These are phyloP conservation scores for Nasonovia ribisnigri DNA, from an alignment of 2,888 invertebrate species.

Conservation along the genomic window DNA sequence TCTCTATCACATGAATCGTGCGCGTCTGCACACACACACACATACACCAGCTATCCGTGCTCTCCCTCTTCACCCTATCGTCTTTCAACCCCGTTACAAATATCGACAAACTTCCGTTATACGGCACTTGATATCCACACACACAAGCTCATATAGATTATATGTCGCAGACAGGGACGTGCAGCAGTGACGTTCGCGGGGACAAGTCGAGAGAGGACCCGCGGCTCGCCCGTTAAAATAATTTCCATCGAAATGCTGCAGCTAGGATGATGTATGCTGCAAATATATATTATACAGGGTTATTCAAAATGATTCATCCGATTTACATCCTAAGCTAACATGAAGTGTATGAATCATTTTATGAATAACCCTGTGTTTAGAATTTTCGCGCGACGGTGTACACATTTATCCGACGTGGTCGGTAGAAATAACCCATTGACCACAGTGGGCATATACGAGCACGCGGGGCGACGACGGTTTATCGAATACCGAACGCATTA, in stretches of 20 bases:
- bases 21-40: not conserved
- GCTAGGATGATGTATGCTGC: not conserved
- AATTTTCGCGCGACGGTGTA: not conserved
- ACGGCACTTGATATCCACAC: not conserved
- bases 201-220: not conserved
- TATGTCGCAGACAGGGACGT: not conserved
- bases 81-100: not conserved
- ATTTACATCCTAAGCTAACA: no score
- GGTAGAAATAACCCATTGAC: not conserved
- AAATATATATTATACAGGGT: no score
- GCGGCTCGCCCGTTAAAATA: not conserved
- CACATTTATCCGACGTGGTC: not conserved
- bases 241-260: not conserved
- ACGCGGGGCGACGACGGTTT: not conserved
- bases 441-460: no score
- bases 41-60: not conserved
- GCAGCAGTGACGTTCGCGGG: not conserved
- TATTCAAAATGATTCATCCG: no score
- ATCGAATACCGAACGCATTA: slow-evolving; percentile 5
- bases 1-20: not conserved
- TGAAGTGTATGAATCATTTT: no score
- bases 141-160: not conserved
- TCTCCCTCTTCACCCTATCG: not conserved
- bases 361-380: no score
- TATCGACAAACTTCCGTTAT: not conserved